Base-by-base conservation (phyloP, 2,113 vertebrate species). In the Mustela nigripes region DNA sequence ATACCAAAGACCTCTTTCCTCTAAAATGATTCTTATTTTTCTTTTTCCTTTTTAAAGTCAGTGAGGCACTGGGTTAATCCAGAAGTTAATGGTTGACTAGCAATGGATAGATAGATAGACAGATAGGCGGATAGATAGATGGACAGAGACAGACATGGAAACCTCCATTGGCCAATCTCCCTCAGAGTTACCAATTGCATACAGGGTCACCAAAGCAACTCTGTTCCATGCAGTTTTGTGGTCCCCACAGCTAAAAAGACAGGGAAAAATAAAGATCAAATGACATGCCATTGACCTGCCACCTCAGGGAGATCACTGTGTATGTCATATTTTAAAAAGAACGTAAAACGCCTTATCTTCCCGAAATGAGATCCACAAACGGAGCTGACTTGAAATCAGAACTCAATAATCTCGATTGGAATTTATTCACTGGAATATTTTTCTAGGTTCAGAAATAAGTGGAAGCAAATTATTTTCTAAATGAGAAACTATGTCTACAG, bases 401-500 rank as follows among this genome's bases (percentile, higher is more conserved):
- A 81, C 50, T 28, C 56, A 82, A 89, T 92, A 62, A 84, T 89
- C 36, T 92, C 62, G 5, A 82, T 62, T 48, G 82, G 82, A 98
- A 97, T 97, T 97, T 94, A 96, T 97, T 97, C 80, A 93, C 95
- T 97, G 96, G 97, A 95, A 92, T 94, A 26, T 92, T 98, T 98
- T 97, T 96, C 96, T 63, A 95, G 92, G 60, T 87, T 98, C 96
- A 81, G 93, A 94, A 98, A 97, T 93, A 96, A 97, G 65, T 92
- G 87, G 94, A 95, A 98, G 92, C 96, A 97, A 97, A 96, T 98
- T 96, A 97, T 97, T 98, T 98, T 98, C 92, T 97, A 98, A 98
- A 98, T 98, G 97, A 98, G 95, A 97, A 96, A 18, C 96, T 93
- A 48, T 95, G 73, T 96, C 94, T 94, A 93, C 19, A 15, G 15